Base-by-base conservation (phyloP, 2,113 vertebrate species). In the Hemicordylus capensis region DNA sequence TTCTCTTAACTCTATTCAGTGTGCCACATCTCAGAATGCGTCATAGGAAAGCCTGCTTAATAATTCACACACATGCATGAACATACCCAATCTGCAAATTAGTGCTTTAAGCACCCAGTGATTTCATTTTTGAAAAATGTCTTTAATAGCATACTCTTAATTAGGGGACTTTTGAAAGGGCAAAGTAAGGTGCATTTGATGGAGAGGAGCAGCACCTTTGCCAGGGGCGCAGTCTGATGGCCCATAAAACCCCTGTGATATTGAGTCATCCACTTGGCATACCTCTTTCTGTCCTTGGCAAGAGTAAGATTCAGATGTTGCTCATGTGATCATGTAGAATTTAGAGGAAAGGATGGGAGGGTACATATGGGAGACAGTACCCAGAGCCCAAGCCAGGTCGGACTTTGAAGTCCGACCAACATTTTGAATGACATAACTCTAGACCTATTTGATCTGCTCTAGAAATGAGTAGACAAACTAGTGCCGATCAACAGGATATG, bases 141-240 rank as follows among this genome's bases (percentile, higher is more conserved):
- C 69, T 81, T 88, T 88, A 85, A 87, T 77, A 67, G 19, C 0
- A 56, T 22, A 0, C 24, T 1, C 69, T 81, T 90, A 81, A 17
- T 89, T 34, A 85, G 31, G 48, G 4, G 73, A 2, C 4, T 6
- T 70, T 75, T 76, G 28, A 10, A 8, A 2, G 28, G n/a, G 48
- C 66, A 12, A 1, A 12, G 64, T 4, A 11, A 61, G 76, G 90
- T 39, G 87, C 91, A 58, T 85, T 91, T 88, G 89, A 6, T 48
- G 12, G 12, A 34, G 90, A 89, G 87, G 48, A 90, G 88, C 80
- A 90, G 0, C 80, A 72, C 85, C 87, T 85, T 80, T 81, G 85
- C 90, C 77, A 0, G 12, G 89, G 86, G 90, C 89, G 63, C 15
- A 61, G 12, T 51, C 76, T n/a, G 83, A 59, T 84, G 80, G 87